Base-by-base conservation (phyloP, 2,797 vertebrate species). In the Rousettus madagascariensis region DNA sequence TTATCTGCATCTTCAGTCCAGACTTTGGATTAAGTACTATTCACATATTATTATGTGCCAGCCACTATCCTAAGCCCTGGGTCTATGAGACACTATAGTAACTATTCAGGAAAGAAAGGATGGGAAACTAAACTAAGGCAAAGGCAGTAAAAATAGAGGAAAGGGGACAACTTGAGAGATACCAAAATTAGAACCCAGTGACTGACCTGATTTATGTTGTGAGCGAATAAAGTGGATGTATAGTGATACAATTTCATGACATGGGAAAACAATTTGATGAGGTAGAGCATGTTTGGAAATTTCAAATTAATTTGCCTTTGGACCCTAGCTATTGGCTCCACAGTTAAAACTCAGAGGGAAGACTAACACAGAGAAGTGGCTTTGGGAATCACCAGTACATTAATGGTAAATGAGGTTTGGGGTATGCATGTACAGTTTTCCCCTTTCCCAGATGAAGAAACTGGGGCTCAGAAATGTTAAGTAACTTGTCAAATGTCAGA, bases 401-500 rank as follows among this genome's bases (percentile, higher is more conserved):
- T 77, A 90, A 46, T 19, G 78, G 28, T 66, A 85, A 53, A 10
- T 83, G 57, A 94, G 9, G 24, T 79, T 93, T 85, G 20, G 30
- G n/a, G 7, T 66, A 57, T 84, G 8, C 8, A 17, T 66, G n/a
- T 78, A 28, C 9, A 61, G 41, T 83, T 92, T 74, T 4, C 26
- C n/a, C 26, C 10, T 87, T 86, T 57, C 43, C 78, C 75, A 74
- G 69, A 79, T 61, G 26, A 83, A 95, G 79, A 91, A 91, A 94
- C 13, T 41, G 41, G 26, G 28, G 22, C 57, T 84, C 71, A 80
- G 79, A 87, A 77, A 90, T 90, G 6, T 89, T 89, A 87, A 90
- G 28, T 86, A 89, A 79, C 46, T 93, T 89, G 33, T 82, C 83
- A 93, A 68, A 69, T 59, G 51, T 86, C 57, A 94, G 84, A 95